Base-by-base conservation (phyloP, 1,140 invertebrate genomes). In the fruit fly (Drosophila melanogaster) region DNA sequence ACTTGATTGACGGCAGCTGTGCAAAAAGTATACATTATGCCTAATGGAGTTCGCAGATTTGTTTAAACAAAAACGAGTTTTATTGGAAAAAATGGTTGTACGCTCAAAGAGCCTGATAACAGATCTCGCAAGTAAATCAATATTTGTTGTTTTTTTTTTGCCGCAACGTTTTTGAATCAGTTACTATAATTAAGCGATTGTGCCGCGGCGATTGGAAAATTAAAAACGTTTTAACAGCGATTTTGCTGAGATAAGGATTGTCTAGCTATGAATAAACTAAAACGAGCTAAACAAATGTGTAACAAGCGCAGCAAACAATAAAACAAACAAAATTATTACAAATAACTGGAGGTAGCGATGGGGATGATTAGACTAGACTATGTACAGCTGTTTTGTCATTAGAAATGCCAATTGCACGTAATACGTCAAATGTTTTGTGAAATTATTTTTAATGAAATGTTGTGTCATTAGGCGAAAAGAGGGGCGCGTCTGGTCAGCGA, bases 371-470 rank as follows among this genome's bases (percentile, higher is more conserved):
- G 43, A 50, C 47, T 50, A 50, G 26, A 50, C n/a, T 33, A 33
- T 33, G 6, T n/a, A 47, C 56, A 64, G 61, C 47, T 50, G 33
- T 75, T 73, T 61, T 81, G 71, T 73, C 71, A 83, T 87, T 87
- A 86, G 74, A 86, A 87, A 81, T 86, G 83, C 83, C 83, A 87
- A 87, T 87, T 83, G 83, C 46, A 87, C 79, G 83, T 87, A 87
- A 87, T 87, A 87, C 76, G 79, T 87, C 83, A 87, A 81, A 87
- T 81, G 76, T 74, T 80, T 78, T 80, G 84, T 89, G 77, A 89
- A 89, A 89, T 89, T 89, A 80, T 90, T 89, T 89, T 89, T 84
- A 84, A 90, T 89, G 84, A 89, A 89, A 84, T 89, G 77, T 83
- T 87, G 84, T 89, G 84, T 84, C 84, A 87, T 87, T 89, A 87